These are phyloP conservation scores for Habropoda laboriosa DNA, from an alignment of 1,140 invertebrate species.

Conservation along the genomic window DNA sequence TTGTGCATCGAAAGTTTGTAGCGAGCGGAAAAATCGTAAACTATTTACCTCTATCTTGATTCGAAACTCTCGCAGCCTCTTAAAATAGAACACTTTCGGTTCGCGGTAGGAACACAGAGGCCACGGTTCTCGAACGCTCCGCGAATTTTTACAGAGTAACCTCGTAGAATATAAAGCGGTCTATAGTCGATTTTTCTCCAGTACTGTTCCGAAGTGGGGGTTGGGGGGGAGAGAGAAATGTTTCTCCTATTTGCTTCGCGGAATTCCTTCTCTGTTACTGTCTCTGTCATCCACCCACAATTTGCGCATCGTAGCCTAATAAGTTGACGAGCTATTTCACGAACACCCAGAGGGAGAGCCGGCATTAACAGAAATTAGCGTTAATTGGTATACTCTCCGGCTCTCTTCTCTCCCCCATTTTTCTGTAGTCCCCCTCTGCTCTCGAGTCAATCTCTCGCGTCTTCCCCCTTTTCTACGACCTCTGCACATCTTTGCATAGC, in stretches of 20 bases:
- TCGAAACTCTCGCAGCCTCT: conserved; percentile 5
- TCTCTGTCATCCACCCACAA: conserved; percentile 36
- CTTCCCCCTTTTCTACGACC: conserved; percentile 12
- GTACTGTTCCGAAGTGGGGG: background rate
- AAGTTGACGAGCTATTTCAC: conserved; percentile 61
- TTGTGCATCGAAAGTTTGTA: conserved; percentile 7
- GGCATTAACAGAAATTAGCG: conserved; percentile 79
- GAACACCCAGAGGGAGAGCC: conserved; percentile 64
- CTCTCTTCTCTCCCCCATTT: conserved; percentile 22
- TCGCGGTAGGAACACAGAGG: background rate
- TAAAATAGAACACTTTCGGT: conserved; percentile 38
- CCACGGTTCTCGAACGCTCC: background rate
- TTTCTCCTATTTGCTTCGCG: background rate
- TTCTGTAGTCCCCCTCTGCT: background rate
- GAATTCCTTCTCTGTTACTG: background rate
- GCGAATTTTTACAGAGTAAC: conserved; percentile 18
- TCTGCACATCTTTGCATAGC: background rate
- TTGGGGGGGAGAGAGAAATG: too few species aligned
- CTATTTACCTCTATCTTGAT: conserved; percentile 22
- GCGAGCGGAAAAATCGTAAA: conserved; percentile 19
- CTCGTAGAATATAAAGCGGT: too few species aligned
- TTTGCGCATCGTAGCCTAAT: conserved; percentile 46
- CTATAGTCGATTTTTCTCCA: background rate
- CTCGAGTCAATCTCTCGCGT: background rate
- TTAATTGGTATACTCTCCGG: conserved; percentile 73